phyloP scores from a whole-genome alignment of 2,888 invertebrate genomes.

The Eurytoma adleriae region DNA sequence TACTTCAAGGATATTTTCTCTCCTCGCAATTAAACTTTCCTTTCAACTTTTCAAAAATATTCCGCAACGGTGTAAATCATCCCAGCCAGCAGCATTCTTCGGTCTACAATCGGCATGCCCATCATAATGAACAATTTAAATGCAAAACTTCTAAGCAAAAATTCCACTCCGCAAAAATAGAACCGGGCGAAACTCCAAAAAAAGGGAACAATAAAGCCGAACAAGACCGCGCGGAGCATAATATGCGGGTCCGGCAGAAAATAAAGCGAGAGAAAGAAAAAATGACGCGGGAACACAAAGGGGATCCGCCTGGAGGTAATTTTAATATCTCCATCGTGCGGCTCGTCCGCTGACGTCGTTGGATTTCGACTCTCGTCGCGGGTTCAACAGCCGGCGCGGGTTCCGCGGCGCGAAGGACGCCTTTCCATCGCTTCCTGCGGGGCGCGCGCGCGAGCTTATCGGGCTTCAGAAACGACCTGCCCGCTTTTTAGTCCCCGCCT shows the following conservation, averaged over 20 bases:
- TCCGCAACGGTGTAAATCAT: not conserved
- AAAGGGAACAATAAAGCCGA: not conserved
- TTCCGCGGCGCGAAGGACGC: constrained; percentile 36
- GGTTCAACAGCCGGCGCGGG: constrained; percentile 41
- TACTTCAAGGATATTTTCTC: no score
- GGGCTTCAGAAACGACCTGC: not conserved
- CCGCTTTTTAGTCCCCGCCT: not conserved
- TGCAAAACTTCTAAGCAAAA: not conserved
- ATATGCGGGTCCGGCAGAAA: not conserved
- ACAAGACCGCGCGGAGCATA: not conserved
- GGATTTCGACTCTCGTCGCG: constrained; percentile 25
- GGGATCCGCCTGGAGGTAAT: not conserved
- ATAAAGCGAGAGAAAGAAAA: not conserved
- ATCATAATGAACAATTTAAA: not conserved
- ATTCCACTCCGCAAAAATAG: not conserved
- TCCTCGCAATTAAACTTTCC: no score
- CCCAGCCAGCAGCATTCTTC: not conserved
- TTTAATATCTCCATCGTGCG: constrained; percentile 19
- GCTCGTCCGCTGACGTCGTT: not conserved
- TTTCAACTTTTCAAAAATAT: not conserved
- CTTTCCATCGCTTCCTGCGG: not conserved
- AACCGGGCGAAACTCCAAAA: not conserved
- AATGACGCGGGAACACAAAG: constrained; percentile 3
- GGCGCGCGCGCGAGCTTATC: not conserved
- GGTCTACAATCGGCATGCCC: not conserved